Evolutionary conservation across 2,797 vertebrate genomes (phyloP), one percentile per base, ranked within the genome.

Genomic region (Enteromius thamalakanensis): DNA sequence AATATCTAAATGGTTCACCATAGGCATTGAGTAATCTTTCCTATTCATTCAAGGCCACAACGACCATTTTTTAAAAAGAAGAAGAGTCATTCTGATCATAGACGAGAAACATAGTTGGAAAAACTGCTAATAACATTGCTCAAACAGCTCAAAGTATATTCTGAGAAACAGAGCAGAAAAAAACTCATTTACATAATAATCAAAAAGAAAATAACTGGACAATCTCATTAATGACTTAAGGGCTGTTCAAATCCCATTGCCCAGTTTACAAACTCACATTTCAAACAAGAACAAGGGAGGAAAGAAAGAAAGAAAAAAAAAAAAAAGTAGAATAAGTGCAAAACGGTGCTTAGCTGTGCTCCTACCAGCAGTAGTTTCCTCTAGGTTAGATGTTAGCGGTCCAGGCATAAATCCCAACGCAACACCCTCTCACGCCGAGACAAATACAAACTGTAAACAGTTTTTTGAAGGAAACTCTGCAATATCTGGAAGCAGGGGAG

Each of bases 351-450:
- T 15, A 26, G 34, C 77, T 11, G 32, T 55, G 71, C 29, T 78
- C 81, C 80, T 84, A 85, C 83, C 83, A 70, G 64, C 29, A 65
- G 78, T 32, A 75, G 76, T 74, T 83, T 83, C 82, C 79, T 84
- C 55, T 62, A 68, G 32, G 37, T 40, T 37, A 45, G 26, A 71
- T 47, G 64, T 34, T 76, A 42, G 23, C 4, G 4, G n/a, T 62
- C 74, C 82, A 84, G 60, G 80, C 62, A 74, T 29, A 67, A 65
- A 83, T 49, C 7, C 11, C 29, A 68, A 45, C 6, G 10, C 40
- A 29, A 81, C 75, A 53, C 42, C 12, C 64, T 60, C 69, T 67
- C 64, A 67, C 3, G 3, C 29, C 0, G 29, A 82, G 47, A 67
- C 47, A 26, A 47, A 80, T 32, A 34, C 21, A 40, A 68, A 42